phyloP scores from a whole-genome alignment of 1,140 invertebrate genomes.

The Macrotrachela quadricornifera region DNA sequence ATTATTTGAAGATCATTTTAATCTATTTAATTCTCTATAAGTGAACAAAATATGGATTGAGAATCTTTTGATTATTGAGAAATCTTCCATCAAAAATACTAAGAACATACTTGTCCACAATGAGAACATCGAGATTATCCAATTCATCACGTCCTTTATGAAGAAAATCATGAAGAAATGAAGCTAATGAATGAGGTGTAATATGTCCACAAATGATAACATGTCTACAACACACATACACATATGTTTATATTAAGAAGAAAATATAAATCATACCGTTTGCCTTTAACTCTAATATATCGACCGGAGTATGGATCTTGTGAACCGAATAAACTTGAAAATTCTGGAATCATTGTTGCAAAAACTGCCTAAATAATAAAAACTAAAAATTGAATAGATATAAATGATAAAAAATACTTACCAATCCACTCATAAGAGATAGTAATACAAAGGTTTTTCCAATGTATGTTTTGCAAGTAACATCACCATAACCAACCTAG shows the following conservation, averaged over 20 bases:
- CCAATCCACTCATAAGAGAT: not conserved
- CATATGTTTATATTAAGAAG: too few species aligned
- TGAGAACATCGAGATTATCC: not conserved
- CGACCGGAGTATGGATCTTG: not conserved
- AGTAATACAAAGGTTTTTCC: not conserved
- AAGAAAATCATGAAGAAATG: not conserved
- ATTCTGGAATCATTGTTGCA: not conserved
- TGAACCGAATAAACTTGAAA: not conserved
- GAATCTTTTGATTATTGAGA: too few species aligned
- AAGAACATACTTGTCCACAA: not conserved
- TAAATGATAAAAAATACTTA: not conserved
- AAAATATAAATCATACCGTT: too few species aligned
- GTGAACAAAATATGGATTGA: too few species aligned
- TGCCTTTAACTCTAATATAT: not conserved
- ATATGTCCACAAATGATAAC: not conserved
- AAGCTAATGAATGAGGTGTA: not conserved
- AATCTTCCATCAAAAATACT: too few species aligned
- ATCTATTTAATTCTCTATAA: too few species aligned
- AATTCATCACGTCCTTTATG: not conserved
- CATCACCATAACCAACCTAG: slow-evolving; percentile 6
- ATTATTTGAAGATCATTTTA: too few species aligned
- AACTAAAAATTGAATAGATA: not conserved
- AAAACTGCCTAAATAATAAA: not conserved
- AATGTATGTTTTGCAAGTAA: not conserved
- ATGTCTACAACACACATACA: too few species aligned